phyloP scores from a whole-genome alignment of 92 coral and sea anemone species.

The Palythoa caribaeorum region DNA sequence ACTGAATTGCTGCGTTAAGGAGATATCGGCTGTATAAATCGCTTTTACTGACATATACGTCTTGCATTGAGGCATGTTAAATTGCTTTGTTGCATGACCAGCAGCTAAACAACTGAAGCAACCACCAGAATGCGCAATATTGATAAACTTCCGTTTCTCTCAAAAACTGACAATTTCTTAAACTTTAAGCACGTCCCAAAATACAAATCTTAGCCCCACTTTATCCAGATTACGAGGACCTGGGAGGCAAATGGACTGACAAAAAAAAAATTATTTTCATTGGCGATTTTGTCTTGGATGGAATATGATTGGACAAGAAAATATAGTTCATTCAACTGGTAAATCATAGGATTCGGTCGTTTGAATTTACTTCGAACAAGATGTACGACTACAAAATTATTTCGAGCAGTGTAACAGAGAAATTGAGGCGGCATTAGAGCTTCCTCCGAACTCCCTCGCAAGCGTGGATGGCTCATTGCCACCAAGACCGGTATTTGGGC shows the following conservation, averaged over 20 bases:
- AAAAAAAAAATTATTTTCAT: conserved; percentile 5
- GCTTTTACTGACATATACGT: conserved; percentile 54
- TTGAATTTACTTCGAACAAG: neutral
- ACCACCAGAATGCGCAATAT: conserved; percentile 4
- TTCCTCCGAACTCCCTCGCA: neutral
- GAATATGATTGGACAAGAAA: neutral
- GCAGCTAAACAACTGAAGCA: conserved; percentile 53
- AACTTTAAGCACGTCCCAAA: conserved; percentile 43
- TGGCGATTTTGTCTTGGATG: no score
- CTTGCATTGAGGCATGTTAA: conserved; percentile 34
- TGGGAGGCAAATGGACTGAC: no score
- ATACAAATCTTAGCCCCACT: no score
- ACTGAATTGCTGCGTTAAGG: conserved; percentile 5
- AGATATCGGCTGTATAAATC: conserved; percentile 59
- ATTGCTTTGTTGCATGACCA: conserved; percentile 39
- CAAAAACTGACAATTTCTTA: conserved; percentile 37
- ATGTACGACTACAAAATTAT: no score
- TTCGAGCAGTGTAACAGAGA: neutral
- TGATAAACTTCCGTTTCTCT: conserved; percentile 42
- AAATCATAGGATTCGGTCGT: neutral
- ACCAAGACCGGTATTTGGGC: neutral
- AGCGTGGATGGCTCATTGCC: conserved; percentile 20
- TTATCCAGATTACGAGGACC: no score
- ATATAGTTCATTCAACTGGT: neutral
- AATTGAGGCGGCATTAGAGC: neutral